Percentiles rank a stretch among this genome's conserved stretches.
Evolutionary conservation across 1,140 invertebrate species (phyloP).

Genomic region (Leptinotarsa undecemlineata): DNA sequence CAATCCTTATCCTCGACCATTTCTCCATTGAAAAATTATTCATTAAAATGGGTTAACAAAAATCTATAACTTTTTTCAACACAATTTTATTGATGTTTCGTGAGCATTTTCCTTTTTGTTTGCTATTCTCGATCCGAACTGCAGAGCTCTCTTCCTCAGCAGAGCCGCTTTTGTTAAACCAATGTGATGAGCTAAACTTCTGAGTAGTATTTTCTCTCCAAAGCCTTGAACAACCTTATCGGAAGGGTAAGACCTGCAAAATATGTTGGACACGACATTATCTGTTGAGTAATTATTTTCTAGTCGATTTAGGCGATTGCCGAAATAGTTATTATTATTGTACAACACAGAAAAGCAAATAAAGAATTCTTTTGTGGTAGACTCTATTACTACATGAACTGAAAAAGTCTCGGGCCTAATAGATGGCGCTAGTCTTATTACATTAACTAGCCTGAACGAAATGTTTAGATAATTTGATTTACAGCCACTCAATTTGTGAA

Average conservation of each 20-base stretch:
- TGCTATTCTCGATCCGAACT: slow-evolving; percentile 97
- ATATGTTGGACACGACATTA: not conserved
- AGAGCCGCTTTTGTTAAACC: slow-evolving; percentile 68
- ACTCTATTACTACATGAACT: too few relatives aligned
- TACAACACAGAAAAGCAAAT: too few relatives aligned
- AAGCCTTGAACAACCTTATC: slow-evolving; percentile 70
- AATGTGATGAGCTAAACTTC: slow-evolving; percentile 75
- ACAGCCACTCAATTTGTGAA: not conserved
- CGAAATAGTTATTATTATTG: too few relatives aligned
- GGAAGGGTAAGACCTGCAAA: slow-evolving; percentile 67
- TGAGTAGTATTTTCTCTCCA: slow-evolving; percentile 92
- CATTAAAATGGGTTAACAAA: not conserved
- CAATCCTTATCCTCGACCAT: too few relatives aligned
- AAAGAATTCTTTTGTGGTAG: too few relatives aligned
- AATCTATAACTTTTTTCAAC: not conserved
- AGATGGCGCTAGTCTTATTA: too few relatives aligned
- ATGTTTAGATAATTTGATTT: too few relatives aligned
- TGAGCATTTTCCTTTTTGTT: slow-evolving; percentile 89
- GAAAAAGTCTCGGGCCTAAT: too few relatives aligned
- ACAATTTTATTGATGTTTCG: slow-evolving; percentile 64
- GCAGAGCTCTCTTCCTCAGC: slow-evolving; percentile 90
- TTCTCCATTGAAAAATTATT: too few relatives aligned
- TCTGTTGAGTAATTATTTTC: too few relatives aligned
- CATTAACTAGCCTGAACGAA: too few relatives aligned
- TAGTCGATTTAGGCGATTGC: too few relatives aligned